These are phyloP conservation scores for Sebastes dallii DNA, from an alignment of 2,797 vertebrate genomes.

Conservation along the genomic window DNA sequence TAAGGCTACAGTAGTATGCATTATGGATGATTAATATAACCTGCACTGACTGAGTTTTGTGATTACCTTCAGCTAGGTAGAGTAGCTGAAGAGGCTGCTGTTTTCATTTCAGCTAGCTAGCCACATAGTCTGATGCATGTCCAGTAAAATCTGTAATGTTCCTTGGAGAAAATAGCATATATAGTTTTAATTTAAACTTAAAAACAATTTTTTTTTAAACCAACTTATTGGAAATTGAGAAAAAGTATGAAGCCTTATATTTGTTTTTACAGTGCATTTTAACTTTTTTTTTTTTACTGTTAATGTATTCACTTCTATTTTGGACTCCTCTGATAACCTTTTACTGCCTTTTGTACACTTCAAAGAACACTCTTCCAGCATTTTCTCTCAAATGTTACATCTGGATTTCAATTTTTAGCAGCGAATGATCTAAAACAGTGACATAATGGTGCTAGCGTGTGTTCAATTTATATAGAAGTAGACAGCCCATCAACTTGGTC, in stretches of 20 bases:
- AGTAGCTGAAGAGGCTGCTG: neutral
- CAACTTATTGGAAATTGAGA: neutral
- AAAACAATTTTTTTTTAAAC: neutral
- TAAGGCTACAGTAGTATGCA: no score
- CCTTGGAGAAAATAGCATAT: neutral
- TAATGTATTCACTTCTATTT: neutral
- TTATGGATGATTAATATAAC: neutral
- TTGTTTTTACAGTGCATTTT: neutral
- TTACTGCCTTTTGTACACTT: neutral
- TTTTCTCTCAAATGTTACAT: neutral
- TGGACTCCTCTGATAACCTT: neutral
- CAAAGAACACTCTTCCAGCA: neutral
- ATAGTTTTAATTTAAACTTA: neutral
- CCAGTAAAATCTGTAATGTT: neutral
- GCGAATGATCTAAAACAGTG: conserved; percentile 6
- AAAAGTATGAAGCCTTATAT: neutral
- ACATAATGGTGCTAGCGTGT: conserved; percentile 21
- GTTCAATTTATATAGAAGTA: conserved; percentile 1
- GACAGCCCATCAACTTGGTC: conserved; percentile 18
- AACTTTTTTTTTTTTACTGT: neutral
- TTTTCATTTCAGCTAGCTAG: neutral
- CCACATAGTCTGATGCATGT: neutral
- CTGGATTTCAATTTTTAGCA: conserved; percentile 21
- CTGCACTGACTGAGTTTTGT: neutral
- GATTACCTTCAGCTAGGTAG: neutral